Evolutionary conservation across 2,888 invertebrate genomes (phyloP).

Genomic region (Drosophila histrio): DNA sequence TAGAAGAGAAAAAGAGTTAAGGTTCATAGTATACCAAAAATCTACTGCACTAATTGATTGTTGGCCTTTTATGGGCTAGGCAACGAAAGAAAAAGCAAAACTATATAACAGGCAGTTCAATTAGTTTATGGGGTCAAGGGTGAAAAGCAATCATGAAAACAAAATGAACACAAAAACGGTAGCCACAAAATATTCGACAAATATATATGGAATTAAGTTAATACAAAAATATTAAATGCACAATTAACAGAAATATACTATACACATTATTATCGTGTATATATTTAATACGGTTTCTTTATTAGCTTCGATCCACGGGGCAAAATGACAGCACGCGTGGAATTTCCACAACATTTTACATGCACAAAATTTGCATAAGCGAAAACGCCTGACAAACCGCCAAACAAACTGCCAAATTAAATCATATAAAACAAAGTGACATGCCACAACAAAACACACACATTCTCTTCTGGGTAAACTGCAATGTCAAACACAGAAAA

Average conservation of each 20-base stretch:
- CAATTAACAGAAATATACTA: not conserved
- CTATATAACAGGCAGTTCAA: conserved; percentile 27
- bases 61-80: conserved; percentile 20
- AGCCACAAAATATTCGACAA: conserved; percentile 1
- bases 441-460: conserved; percentile 24
- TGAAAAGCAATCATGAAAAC: conserved; percentile 11
- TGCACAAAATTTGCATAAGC: conserved; percentile 56
- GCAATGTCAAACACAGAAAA: conserved; percentile 21
- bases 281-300: not conserved
- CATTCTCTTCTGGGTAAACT: conserved; percentile 1
- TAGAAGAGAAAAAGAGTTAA: not conserved
- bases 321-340: not conserved
- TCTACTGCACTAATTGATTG: conserved; percentile 62
- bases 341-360: conserved; percentile 1
- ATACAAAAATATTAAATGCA: not conserved
- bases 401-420: conserved; percentile 65
- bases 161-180: conserved; percentile 10
- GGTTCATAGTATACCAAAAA: conserved; percentile 11
- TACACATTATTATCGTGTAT: not conserved
- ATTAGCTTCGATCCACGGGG: not conserved
- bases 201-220: not conserved
- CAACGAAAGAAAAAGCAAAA: conserved; percentile 5
- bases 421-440: conserved; percentile 59
- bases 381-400: conserved; percentile 47
- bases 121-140: conserved; percentile 61